Conservation (phyloP, 2,888 invertebrate genomes). For the Priocnemis perturbator region DNA sequence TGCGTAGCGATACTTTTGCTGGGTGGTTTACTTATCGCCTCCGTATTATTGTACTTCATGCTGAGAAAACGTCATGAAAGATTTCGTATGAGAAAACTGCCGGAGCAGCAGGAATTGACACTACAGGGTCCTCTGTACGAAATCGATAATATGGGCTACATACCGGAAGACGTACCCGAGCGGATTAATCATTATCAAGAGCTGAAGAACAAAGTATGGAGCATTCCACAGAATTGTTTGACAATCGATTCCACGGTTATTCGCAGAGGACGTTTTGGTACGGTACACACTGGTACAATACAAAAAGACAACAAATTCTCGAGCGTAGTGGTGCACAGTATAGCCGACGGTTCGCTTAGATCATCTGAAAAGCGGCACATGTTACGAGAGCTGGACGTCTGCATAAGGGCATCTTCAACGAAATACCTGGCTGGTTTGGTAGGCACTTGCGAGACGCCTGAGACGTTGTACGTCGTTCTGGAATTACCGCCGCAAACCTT, state of each 20-base stretch:
- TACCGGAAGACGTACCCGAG: slow-evolving; percentile 83
- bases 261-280: slow-evolving; percentile 87
- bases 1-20: slow-evolving; percentile 85
- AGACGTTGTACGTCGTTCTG: slow-evolving; percentile 84
- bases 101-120: slow-evolving; percentile 83
- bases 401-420: slow-evolving; percentile 83
- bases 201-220: slow-evolving; percentile 85
- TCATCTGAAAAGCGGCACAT: slow-evolving; percentile 78
- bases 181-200: slow-evolving; percentile 84
- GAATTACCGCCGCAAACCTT: slow-evolving; percentile 83
- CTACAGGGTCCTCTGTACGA: slow-evolving; percentile 88
- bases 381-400: slow-evolving; percentile 84
- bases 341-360: slow-evolving; percentile 78
- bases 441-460: slow-evolving; percentile 87
- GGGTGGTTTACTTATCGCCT: slow-evolving; percentile 80
- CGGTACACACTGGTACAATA: slow-evolving; percentile 84
- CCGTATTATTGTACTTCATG: slow-evolving; percentile 80
- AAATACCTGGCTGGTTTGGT: slow-evolving; percentile 84
- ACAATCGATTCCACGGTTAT: slow-evolving; percentile 84
- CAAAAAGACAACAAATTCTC: slow-evolving; percentile 79
- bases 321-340: slow-evolving; percentile 81
- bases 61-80: slow-evolving; percentile 75
- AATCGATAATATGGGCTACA: slow-evolving; percentile 87
- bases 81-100: slow-evolving; percentile 76
- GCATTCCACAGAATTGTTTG: slow-evolving; percentile 83